Base-by-base conservation (phyloP, 2,888 invertebrate species). In the Erannis defoliaria region DNA sequence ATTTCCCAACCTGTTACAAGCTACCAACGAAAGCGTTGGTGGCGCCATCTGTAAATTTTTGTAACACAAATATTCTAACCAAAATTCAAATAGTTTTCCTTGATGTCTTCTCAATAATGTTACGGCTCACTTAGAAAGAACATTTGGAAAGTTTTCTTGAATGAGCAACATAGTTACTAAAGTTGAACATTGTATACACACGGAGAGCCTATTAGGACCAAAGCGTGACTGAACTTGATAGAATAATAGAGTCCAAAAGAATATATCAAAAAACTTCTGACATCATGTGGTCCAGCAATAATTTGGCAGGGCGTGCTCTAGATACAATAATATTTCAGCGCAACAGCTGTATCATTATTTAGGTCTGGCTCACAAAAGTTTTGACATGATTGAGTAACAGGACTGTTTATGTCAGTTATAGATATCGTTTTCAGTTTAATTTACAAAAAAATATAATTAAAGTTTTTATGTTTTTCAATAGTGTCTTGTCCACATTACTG, bases 181-280 rank as follows among this genome's bases (percentile, higher is more conserved):
- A 45, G 45, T 45, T 21, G 38, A 29, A 38, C 14, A 33, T 14
- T 21, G 14, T 29, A 48, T 38, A 49, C 43, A 40, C 18, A 42
- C 53, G 40, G 46, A 56, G 29, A 19, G 18, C 40, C n/a, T 40
- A 31, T 55, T 74, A 29, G n/a, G 14, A 33, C 45, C 45, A 31
- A 35, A 42, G 14, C 40, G 31, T 50, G 61, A 50, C 50, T 14
- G 38, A 58, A 42, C 51, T 31, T 49, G 35, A 49, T 48, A 21
- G 31, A 53, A 49, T 29, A 19, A 50, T 49, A 23, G 26, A 18
- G 26, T 23, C 49, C 51, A 31, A 49, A 35, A 55, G 53, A 46
- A 59, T 53, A 53, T 53, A 53, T 59, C 45, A 53, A 46, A 43
- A 38, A 59, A 46, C 31, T 59, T 59, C 18, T 46, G 51, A 59